Evolutionary conservation across 2,797 vertebrate species (phyloP).

Genomic region (Muscicapa comitata): DNA sequence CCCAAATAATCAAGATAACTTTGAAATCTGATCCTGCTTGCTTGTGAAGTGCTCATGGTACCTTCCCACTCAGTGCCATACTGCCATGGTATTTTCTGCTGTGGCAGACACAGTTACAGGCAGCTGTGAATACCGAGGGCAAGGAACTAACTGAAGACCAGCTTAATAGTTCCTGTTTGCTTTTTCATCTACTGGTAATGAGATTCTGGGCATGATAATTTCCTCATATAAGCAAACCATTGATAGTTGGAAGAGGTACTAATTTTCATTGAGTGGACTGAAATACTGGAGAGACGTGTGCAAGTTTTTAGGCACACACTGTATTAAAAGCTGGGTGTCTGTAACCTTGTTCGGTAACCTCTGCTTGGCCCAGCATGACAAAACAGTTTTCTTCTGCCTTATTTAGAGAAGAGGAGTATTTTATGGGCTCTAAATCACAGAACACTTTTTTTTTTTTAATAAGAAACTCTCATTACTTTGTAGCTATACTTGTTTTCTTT

Average conservation of each 20-base stretch:
- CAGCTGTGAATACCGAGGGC: not conserved
- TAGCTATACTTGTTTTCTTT: conserved; percentile 23
- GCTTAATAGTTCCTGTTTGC: not conserved
- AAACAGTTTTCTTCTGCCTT: conserved; percentile 11
- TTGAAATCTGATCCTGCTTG: not conserved
- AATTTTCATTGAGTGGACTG: not conserved
- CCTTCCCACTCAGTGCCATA: not conserved
- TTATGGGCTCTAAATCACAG: not conserved
- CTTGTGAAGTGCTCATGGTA: not conserved
- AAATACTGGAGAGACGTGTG: not conserved
- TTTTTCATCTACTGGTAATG: not conserved
- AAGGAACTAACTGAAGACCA: not conserved
- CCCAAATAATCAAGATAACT: not conserved
- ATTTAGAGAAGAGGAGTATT: conserved; percentile 15
- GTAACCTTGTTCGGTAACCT: not conserved
- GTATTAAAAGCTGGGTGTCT: not conserved
- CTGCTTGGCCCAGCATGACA: not conserved
- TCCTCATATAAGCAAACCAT: not conserved
- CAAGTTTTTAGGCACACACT: not conserved
- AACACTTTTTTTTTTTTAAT: not conserved
- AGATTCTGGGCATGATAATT: not conserved
- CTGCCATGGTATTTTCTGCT: not conserved
- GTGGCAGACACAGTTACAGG: not conserved
- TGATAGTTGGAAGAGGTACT: not conserved
- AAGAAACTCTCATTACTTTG: not conserved